Conservation (phyloP, 2,888 invertebrate genomes). For the Clusia tigrina region DNA sequence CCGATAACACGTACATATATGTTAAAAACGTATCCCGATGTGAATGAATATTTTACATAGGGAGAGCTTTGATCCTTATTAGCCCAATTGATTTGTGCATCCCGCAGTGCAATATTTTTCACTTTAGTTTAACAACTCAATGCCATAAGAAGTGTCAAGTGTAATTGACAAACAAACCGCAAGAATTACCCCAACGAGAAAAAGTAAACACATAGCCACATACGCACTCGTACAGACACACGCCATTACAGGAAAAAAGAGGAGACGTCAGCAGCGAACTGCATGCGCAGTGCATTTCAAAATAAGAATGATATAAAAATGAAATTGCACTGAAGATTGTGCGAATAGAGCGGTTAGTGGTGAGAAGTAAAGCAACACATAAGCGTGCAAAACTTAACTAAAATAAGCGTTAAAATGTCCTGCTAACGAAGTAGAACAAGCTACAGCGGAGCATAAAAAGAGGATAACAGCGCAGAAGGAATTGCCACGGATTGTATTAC, state of each 20-base stretch:
- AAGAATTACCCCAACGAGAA: not conserved
- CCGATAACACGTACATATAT: too few species aligned
- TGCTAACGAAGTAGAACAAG: constrained; percentile 49
- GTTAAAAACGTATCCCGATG: too few species aligned
- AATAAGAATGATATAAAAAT: not conserved
- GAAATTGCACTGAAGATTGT: constrained; percentile 1
- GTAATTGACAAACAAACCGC: constrained; percentile 8
- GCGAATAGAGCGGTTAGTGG: not conserved
- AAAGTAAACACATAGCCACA: not conserved
- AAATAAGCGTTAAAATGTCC: constrained; percentile 58
- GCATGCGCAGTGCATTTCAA: not conserved
- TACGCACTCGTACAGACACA: not conserved
- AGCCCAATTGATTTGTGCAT: too few species aligned
- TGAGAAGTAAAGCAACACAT: not conserved
- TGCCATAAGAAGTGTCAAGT: constrained; percentile 5
- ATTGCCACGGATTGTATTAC: not conserved
- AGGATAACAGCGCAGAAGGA: constrained; percentile 4
- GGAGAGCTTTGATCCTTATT: too few species aligned
- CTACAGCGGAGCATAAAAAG: constrained; percentile 13
- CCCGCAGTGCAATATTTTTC: too few species aligned
- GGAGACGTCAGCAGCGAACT: not conserved
- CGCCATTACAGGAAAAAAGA: not conserved
- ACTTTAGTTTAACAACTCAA: too few species aligned
- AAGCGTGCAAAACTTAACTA: constrained; percentile 34
- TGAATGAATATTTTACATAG: too few species aligned